These are phyloP conservation scores for Paragorgia papillata DNA, from an alignment of 92 coral and sea anemone species.

Conservation along the genomic window DNA sequence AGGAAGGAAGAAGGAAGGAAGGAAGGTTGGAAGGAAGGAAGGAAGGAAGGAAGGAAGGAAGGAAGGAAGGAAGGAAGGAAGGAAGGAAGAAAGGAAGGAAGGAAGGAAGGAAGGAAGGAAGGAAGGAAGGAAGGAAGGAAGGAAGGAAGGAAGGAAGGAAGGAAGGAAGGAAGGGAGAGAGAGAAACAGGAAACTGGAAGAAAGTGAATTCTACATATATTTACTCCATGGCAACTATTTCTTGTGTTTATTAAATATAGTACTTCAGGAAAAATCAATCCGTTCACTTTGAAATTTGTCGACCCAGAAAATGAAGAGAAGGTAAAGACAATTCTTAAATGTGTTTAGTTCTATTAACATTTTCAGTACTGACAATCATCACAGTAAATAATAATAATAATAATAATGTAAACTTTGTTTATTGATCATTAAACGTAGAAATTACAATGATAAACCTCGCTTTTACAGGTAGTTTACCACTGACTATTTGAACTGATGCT, in stretches of 20 bases:
- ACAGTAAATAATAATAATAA: too few relatives aligned
- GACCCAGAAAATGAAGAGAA: conserved; percentile 72
- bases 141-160: too few relatives aligned
- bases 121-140: conserved; percentile 66
- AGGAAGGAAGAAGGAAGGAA: neutral
- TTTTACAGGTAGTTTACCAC: too few relatives aligned
- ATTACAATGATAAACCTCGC: too few relatives aligned
- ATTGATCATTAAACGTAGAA: too few relatives aligned
- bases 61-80: neutral
- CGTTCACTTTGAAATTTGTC: conserved; percentile 80
- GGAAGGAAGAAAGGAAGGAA: conserved; percentile 36
- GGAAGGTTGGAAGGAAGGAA: too few relatives aligned
- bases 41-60: conserved; percentile 21
- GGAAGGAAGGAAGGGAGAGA: too few relatives aligned
- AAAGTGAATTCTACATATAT: too few relatives aligned
- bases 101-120: conserved; percentile 58
- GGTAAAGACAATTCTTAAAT: conserved; percentile 47
- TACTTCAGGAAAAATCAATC: conserved; percentile 81
- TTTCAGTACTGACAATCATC: neutral
- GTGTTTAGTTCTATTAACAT: neutral
- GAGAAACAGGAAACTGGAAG: too few relatives aligned
- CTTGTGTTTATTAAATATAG: conserved; percentile 28
- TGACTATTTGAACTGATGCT: too few relatives aligned
- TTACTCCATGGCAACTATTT: too few relatives aligned
- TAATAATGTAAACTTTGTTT: too few relatives aligned